phyloP scores from a whole-genome alignment of 2,113 vertebrate genomes.

The Hirundichthys speculiger region DNA sequence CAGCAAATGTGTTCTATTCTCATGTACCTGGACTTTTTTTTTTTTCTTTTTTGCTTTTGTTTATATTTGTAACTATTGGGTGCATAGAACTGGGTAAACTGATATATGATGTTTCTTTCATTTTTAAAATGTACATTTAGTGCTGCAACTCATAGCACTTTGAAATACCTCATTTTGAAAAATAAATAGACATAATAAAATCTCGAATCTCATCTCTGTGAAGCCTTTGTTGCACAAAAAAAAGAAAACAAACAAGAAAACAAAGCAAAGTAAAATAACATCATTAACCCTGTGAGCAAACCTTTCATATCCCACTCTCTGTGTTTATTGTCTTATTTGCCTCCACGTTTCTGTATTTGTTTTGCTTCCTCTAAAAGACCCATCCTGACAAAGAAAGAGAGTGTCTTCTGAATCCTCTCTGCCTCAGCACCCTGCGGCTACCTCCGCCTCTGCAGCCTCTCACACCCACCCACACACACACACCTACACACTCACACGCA shows the following conservation, averaged over 20 bases:
- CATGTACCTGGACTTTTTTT: slow-evolving; percentile 88
- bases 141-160: slow-evolving; percentile 99
- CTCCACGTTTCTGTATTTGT: slow-evolving; percentile 48
- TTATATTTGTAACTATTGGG: slow-evolving; percentile 98
- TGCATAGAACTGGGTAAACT: slow-evolving; percentile 98
- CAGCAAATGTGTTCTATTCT: slow-evolving; percentile 96
- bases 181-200: slow-evolving; percentile 95
- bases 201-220: slow-evolving; percentile 15
- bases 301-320: background rate
- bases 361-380: slow-evolving; percentile 49
- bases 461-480: slow-evolving; percentile 68
- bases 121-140: slow-evolving; percentile 93
- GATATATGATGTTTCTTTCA: slow-evolving; percentile 91
- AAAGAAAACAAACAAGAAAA: no score
- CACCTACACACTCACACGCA: slow-evolving; percentile 55
- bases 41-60: slow-evolving; percentile 80
- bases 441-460: slow-evolving; percentile 69
- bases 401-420: slow-evolving; percentile 69
- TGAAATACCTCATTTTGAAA: slow-evolving; percentile 99
- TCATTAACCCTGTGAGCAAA: background rate
- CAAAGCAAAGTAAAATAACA: background rate
- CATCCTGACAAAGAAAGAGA: slow-evolving; percentile 73
- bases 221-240: slow-evolving; percentile 23
- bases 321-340: slow-evolving; percentile 29
- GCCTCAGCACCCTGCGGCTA: slow-evolving; percentile 69